These are phyloP conservation scores for Penaeus japonicus DNA, from an alignment of 1,140 invertebrate genomes.

Conservation along the genomic window DNA sequence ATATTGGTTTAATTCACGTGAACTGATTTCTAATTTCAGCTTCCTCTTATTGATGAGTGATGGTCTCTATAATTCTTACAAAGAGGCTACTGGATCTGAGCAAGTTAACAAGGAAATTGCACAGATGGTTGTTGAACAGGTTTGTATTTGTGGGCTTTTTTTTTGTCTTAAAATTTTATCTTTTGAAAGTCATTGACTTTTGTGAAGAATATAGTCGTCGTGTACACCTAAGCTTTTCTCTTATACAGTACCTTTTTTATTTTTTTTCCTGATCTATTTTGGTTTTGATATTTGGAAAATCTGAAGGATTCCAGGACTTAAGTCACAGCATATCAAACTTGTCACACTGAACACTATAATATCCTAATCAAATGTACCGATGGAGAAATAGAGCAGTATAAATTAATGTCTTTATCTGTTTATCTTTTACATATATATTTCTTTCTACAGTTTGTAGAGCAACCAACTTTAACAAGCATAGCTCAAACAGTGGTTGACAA, in stretches of 20 bases:
- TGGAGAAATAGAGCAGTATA: background rate
- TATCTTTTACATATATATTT: background rate
- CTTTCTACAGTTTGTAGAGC: slow-evolving; percentile 76
- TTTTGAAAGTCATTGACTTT: background rate
- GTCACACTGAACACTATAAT: background rate
- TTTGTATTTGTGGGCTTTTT: slow-evolving; percentile 60
- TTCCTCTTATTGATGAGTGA: slow-evolving; percentile 87
- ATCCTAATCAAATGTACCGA: too few species aligned
- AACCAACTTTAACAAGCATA: slow-evolving; percentile 81
- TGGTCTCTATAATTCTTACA: slow-evolving; percentile 82
- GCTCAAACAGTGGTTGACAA: slow-evolving; percentile 88
- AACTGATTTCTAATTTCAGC: slow-evolving; percentile 60
- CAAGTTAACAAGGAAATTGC: slow-evolving; percentile 83
- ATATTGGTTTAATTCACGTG: background rate
- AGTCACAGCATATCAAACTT: too few species aligned
- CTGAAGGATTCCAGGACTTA: background rate
- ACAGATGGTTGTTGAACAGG: slow-evolving; percentile 80
- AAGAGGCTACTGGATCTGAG: slow-evolving; percentile 80
- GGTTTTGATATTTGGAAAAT: background rate
- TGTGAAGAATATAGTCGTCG: too few species aligned
- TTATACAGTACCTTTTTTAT: background rate
- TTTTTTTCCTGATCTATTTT: background rate
- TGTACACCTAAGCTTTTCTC: too few species aligned
- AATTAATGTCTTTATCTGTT: background rate
- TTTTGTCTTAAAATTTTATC: background rate